Evolutionary conservation across 2,113 vertebrate genomes (phyloP), one percentile per base, ranked within the genome.

Genomic region (Athene cunicularia): DNA sequence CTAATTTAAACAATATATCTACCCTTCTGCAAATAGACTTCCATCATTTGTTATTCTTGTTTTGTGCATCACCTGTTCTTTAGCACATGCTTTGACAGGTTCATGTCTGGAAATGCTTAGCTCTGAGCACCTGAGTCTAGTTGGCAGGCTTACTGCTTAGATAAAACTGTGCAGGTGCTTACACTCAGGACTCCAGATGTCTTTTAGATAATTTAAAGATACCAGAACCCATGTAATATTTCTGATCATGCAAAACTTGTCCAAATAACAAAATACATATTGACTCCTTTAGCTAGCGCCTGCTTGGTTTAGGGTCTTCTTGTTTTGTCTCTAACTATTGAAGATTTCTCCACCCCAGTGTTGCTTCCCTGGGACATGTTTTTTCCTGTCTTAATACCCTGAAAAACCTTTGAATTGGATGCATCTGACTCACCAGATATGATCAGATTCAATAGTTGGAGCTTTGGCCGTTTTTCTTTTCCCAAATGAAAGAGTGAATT

Each of bases 41-140:
- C 8, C 0, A 2, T 84, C 14, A 71, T 84, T 88, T 80, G 55
- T 72, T 91, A 33, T 27, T 94, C 67, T 41, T 70, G 56, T 71
- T 91, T 90, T 39, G 32, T 80, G 37, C 49, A 43, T 96, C 88
- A 83, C 37, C 23, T 94, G 67, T 59, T 91, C 32, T 83, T 68
- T 73, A 83, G 73, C 86, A 84, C n/a, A 0, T 66, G 71, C 35
- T 62, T 91, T 94, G 90, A 56, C 84, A 95, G 52, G 83, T 91
- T 80, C 50, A 9, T 43, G 58, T 86, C 91, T 96, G 93, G 93
- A 94, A 96, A 30, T 47, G n/a, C 80, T 97, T 96, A 93, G 63
- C 64, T 90, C 75, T 88, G 76, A 93, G 52, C 96, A 95, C 94
- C 86, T 92, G 92, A 95, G 50, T 43, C 47, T 56, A 39, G 37